These are phyloP conservation scores for Icerya purchasi DNA, from an alignment of 2,888 invertebrate genomes.

Conservation along the genomic window DNA sequence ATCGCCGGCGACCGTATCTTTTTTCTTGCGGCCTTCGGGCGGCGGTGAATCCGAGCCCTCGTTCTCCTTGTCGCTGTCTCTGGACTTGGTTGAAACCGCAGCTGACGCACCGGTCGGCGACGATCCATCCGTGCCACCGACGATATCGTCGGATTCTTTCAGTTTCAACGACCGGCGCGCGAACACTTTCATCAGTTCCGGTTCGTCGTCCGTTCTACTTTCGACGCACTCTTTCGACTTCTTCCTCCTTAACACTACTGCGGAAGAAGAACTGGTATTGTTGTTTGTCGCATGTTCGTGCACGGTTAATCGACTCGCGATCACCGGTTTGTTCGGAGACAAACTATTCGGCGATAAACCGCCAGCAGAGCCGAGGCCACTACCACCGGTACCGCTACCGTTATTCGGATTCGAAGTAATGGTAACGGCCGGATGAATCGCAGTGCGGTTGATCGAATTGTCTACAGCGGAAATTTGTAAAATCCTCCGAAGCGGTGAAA, in stretches of 20 bases:
- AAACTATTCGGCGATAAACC: background rate
- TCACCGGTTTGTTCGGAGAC: constrained; percentile 6
- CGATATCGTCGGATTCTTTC: constrained; percentile 30
- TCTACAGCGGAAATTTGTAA: background rate
- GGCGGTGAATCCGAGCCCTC: constrained; percentile 30
- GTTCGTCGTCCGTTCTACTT: constrained; percentile 29
- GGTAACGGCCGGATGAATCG: background rate
- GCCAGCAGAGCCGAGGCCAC: background rate
- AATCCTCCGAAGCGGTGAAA: no score
- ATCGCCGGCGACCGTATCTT: no score
- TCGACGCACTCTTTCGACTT: constrained; percentile 3
- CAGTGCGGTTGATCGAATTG: background rate
- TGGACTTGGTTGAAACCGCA: constrained; percentile 28
- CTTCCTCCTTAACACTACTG: constrained; percentile 2
- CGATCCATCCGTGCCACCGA: constrained; percentile 23
- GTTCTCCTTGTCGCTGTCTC: constrained; percentile 55
- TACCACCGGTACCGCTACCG: background rate
- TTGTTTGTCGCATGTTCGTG: constrained; percentile 3
- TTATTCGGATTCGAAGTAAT: background rate
- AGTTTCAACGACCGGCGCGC: constrained; percentile 57
- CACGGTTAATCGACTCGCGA: constrained; percentile 10
- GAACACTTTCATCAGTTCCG: constrained; percentile 61
- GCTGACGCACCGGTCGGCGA: constrained; percentile 1
- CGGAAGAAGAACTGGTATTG: no score
- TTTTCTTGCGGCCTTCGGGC: no score